phyloP scores from a whole-genome alignment of 2,113 vertebrate species.

The Heteronetta atricapilla region DNA sequence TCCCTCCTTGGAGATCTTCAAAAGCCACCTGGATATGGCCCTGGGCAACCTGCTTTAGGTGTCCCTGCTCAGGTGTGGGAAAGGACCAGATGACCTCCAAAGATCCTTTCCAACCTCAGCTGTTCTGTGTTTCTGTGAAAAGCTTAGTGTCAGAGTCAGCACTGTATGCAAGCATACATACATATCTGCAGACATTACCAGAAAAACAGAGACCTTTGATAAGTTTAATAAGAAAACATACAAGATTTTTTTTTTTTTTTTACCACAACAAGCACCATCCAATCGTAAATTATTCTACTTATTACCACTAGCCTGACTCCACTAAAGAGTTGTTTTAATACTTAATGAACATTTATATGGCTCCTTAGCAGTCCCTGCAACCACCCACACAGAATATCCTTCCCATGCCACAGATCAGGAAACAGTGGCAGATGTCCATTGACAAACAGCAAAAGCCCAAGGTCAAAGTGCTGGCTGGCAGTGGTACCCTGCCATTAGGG shows the following conservation, averaged over 20 bases:
- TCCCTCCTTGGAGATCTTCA: background rate
- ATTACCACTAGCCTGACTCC: background rate
- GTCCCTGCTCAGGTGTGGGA: background rate
- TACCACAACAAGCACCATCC: background rate
- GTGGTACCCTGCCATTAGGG: background rate
- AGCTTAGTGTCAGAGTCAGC: background rate
- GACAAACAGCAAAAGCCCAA: background rate
- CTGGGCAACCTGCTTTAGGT: background rate
- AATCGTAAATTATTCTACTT: background rate
- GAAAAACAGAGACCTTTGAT: background rate
- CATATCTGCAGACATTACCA: background rate
- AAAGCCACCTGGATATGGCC: background rate
- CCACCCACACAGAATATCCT: background rate
- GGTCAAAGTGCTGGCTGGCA: background rate
- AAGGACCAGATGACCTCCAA: background rate
- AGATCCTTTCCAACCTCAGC: background rate
- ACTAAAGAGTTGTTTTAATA: background rate
- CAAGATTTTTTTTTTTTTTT: background rate
- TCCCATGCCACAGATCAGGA: background rate
- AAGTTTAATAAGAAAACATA: background rate
- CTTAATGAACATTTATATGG: background rate
- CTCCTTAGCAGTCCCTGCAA: background rate
- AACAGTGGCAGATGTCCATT: background rate
- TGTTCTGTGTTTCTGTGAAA: background rate
- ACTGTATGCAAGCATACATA: rapidly evolving